Evolutionary conservation across 1,140 invertebrate genomes (phyloP), one percentile per base, ranked within the genome.

Genomic region (Capitella teleta): DNA sequence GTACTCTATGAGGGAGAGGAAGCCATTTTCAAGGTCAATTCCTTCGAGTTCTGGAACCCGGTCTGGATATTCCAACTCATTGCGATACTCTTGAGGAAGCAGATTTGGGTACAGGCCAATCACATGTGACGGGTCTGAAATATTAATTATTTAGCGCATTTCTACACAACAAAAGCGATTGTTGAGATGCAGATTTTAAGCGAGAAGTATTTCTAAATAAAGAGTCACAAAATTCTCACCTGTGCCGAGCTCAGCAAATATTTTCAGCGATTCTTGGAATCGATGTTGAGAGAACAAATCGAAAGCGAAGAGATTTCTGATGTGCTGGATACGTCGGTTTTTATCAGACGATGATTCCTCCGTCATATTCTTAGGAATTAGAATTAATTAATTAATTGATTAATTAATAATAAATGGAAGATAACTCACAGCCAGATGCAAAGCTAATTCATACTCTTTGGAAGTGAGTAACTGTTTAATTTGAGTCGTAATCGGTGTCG

Each of bases 381-480:
- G 16, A 16, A 34, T 12, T 34, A 34, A 16, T 16, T 34, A 10
- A 10, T 34, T 34, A 12, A 34, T 12, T 34, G 10, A 16, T 34
- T 12, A 41, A 41, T 25, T 28, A 25, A 19, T 28, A 28, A 10
- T 8, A 45, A 47, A 28, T 49, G 40, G 14, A 37, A 23, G n/a
- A 43, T 4, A 55, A 78, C 80, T 76, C 76, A 92, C 88, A n/a
- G 86, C 88, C 49, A 97, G 72, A 68, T 87, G 83, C 19, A 95
- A 75, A n/a, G 92, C 92, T 32, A 96, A 72, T 69, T 93, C 85
- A 76, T 94, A 96, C 61, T 93, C 85, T 72, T 93, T 93, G 57
- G 85, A 81, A 55, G 84, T 80, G 1, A 95, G 67, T 19, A 96
- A 73, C 51, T 82, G 79, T 60, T 84, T 75, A 12, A 90, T 83